Conservation (phyloP, 2,888 invertebrate genomes). For the Drosophila neonasuta region DNA sequence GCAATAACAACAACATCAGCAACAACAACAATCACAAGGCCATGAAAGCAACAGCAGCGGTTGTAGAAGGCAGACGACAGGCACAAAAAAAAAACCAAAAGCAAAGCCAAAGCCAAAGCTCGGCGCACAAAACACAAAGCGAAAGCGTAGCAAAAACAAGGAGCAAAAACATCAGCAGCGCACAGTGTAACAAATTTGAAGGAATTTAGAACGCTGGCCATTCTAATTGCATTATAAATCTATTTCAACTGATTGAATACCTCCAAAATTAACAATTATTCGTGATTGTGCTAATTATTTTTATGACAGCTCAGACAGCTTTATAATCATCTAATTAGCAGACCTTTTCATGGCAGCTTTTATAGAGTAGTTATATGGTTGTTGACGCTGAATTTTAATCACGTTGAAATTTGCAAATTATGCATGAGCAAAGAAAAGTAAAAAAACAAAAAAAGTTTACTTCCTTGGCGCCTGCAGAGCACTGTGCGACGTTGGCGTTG, state of each 20-base stretch:
- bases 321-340: too few species aligned
- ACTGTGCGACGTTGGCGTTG: constrained; percentile 51
- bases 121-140: constrained; percentile 40
- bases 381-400: background rate
- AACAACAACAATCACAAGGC: constrained; percentile 36
- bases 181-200: constrained; percentile 41
- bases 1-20: constrained; percentile 41
- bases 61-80: constrained; percentile 43
- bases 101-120: constrained; percentile 49
- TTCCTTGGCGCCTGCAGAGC: constrained; percentile 15
- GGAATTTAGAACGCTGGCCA: background rate
- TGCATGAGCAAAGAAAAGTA: background rate
- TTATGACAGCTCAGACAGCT: background rate
- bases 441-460: background rate
- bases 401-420: background rate
- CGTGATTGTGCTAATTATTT: background rate
- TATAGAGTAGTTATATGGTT: too few species aligned
- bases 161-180: constrained; percentile 59
- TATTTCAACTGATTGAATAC: background rate
- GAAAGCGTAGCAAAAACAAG: constrained; percentile 72
- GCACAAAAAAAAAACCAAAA: constrained; percentile 23
- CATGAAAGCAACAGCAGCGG: constrained; percentile 61
- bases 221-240: background rate
- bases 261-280: constrained; percentile 1
- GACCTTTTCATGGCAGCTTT: too few species aligned